Conservation (phyloP, 2,888 invertebrate genomes). For the Dicycla oo region DNA sequence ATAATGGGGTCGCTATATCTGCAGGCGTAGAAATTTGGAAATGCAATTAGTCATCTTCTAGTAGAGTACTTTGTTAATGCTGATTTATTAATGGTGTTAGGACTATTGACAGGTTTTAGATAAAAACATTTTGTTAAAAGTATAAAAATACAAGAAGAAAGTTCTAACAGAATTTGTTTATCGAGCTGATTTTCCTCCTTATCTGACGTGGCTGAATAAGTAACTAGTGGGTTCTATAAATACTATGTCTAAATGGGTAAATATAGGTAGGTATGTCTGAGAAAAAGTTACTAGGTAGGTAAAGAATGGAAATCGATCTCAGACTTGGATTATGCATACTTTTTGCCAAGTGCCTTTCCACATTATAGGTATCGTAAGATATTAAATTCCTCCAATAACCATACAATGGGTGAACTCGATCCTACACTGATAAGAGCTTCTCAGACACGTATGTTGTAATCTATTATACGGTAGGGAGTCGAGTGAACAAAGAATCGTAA, state of each 20-base stretch:
- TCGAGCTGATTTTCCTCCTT: not conserved
- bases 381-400: constrained; percentile 51
- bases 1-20: constrained; percentile 70
- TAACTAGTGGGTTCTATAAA: not conserved
- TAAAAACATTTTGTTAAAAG: not conserved
- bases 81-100: constrained; percentile 6
- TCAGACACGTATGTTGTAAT: constrained; percentile 75
- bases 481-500: constrained; percentile 79
- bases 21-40: constrained; percentile 55
- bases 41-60: constrained; percentile 41
- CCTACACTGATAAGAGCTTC: constrained; percentile 74
- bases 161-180: not conserved
- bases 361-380: constrained; percentile 23
- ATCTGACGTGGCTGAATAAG: not conserved
- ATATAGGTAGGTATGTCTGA: not conserved
- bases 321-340: not conserved
- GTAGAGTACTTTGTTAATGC: constrained; percentile 37
- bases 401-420: constrained; percentile 70
- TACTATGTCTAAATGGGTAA: not conserved
- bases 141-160: constrained; percentile 9
- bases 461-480: constrained; percentile 72
- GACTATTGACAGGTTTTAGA: not conserved
- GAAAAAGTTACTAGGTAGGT: not conserved
- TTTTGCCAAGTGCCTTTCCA: constrained; percentile 6
- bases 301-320: not conserved